These are phyloP conservation scores for Coregonus ussuriensis DNA, from an alignment of 2,797 vertebrate species.

Conservation along the genomic window DNA sequence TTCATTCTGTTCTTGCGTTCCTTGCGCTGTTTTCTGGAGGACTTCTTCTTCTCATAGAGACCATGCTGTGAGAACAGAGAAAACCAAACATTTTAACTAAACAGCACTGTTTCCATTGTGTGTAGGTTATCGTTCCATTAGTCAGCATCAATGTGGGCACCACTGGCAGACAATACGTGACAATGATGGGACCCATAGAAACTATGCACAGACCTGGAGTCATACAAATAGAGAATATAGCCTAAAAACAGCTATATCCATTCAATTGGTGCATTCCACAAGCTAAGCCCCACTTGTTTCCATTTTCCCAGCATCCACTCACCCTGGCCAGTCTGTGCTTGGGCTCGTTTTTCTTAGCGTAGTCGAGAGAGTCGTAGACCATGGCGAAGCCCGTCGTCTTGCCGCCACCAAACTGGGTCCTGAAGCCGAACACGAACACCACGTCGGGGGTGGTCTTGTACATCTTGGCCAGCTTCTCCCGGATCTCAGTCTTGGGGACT, in stretches of 20 bases:
- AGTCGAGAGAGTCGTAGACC: slow-evolving; percentile 97
- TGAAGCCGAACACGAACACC: slow-evolving; percentile 98
- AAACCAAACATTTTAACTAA: not conserved
- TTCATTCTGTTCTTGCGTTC: slow-evolving; percentile 99
- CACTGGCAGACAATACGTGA: too few species aligned
- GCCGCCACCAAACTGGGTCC: slow-evolving; percentile 97
- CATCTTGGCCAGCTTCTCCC: slow-evolving; percentile 98
- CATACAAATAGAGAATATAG: too few species aligned
- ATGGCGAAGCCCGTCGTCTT: slow-evolving; percentile 98
- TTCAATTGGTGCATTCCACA: not conserved
- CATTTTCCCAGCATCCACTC: slow-evolving; percentile 43
- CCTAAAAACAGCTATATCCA: too few species aligned
- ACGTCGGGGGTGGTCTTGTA: slow-evolving; percentile 99
- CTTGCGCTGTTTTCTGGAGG: slow-evolving; percentile 97
- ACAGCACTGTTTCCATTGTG: not conserved
- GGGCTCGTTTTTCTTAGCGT: slow-evolving; percentile 99
- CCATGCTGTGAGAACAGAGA: slow-evolving; percentile 80
- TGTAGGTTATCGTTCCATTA: too few species aligned
- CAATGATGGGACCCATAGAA: too few species aligned
- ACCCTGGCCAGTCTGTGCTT: slow-evolving; percentile 97
- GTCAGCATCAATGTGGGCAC: too few species aligned
- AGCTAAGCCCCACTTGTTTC: not conserved
- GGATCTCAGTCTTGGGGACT: slow-evolving; percentile 97
- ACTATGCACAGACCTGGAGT: too few species aligned
- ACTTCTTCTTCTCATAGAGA: slow-evolving; percentile 98